A percentile compares a stretch with the other conserved stretches of the same genome.
These are phyloP conservation scores for Plodia interpunctella DNA, from an alignment of 1,140 invertebrate genomes.

Conservation along the genomic window DNA sequence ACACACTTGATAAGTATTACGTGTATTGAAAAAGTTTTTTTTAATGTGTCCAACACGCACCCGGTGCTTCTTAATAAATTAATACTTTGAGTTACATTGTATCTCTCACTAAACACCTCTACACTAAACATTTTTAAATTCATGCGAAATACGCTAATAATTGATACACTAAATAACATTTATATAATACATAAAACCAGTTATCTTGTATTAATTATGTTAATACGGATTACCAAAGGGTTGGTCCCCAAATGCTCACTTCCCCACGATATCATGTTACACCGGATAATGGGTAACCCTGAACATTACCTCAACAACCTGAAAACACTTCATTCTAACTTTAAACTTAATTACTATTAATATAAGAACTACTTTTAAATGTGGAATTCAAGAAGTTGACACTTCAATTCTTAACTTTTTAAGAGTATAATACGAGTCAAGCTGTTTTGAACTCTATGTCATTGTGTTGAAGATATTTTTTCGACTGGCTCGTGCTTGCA, in stretches of 20 bases:
- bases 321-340: constrained; percentile 22
- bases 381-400: not conserved
- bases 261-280: constrained; percentile 70
- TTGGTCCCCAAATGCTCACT: constrained; percentile 30
- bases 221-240: constrained; percentile 2
- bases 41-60: too few species aligned
- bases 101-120: too few species aligned
- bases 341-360: constrained; percentile 17
- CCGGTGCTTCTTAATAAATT: too few species aligned
- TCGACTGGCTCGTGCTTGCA: not conserved
- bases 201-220: constrained; percentile 2
- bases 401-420: constrained; percentile 14
- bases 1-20: too few species aligned
- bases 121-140: too few species aligned
- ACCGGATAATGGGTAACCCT: constrained; percentile 66
- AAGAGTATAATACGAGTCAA: constrained; percentile 1
- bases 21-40: too few species aligned
- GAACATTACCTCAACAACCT: constrained; percentile 29
- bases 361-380: constrained; percentile 16
- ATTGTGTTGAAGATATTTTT: constrained; percentile 17
- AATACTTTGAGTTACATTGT: too few species aligned
- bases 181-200: constrained; percentile 8
- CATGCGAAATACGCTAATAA: too few species aligned
- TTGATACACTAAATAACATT: not conserved
- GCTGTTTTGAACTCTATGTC: constrained; percentile 14